Evolutionary conservation across 1,140 invertebrate genomes (phyloP).

Genomic region (Tetragonula clypearis): DNA sequence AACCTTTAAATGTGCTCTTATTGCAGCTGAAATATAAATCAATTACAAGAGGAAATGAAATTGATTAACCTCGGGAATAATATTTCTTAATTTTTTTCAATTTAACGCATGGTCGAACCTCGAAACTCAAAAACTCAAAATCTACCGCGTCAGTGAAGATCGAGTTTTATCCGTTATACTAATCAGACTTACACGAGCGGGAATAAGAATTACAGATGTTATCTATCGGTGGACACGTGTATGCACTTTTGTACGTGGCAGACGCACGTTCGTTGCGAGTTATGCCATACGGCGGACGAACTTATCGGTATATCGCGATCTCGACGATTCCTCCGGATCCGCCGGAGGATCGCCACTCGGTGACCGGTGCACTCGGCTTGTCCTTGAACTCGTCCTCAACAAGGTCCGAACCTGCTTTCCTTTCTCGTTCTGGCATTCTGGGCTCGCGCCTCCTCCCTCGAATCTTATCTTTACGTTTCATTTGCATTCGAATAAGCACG

Average conservation of each 20-base stretch:
- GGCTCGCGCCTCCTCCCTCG: constrained; percentile 15
- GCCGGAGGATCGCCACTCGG: constrained; percentile 26
- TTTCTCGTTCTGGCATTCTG: constrained; percentile 12
- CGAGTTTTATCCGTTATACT: not conserved
- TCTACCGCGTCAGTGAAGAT: not conserved
- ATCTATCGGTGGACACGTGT: constrained; percentile 31
- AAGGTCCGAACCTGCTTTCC: constrained; percentile 48
- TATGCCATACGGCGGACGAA: constrained; percentile 35
- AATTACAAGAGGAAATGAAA: too few species aligned
- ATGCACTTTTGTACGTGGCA: constrained; percentile 14
- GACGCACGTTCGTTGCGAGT: constrained; percentile 8
- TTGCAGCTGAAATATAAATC: too few species aligned
- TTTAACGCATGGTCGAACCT: not conserved
- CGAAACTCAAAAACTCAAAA: not conserved
- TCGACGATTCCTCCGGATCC: constrained; percentile 49
- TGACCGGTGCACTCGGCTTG: constrained; percentile 33
- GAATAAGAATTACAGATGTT: not conserved
- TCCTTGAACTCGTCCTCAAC: constrained; percentile 70
- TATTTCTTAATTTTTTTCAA: not conserved
- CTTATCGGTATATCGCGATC: constrained; percentile 46
- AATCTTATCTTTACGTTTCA: constrained; percentile 38
- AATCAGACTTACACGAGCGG: not conserved
- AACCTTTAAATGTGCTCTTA: too few species aligned
- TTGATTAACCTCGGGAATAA: too few species aligned
- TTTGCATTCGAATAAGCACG: constrained; percentile 47